Evolutionary conservation across 2,113 vertebrate genomes (phyloP), one percentile per base, ranked within the genome.

Genomic region (Gavia stellata): DNA sequence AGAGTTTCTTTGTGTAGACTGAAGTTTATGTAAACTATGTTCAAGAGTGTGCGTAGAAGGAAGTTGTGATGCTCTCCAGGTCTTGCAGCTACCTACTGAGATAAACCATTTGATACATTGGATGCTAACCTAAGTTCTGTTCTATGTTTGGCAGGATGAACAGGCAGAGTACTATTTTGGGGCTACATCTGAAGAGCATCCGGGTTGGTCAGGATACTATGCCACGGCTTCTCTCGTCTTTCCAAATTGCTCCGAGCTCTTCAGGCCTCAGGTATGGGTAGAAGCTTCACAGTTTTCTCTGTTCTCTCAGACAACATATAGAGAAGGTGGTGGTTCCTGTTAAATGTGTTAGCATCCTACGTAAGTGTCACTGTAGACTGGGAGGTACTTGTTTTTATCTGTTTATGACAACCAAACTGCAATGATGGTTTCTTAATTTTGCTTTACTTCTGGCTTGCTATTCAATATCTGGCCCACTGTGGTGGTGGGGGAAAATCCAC

Each of bases 201-300:
- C 97, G 3, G 98, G 97, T 86, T 99, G 99, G 98, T 98, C 97
- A 42, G 99, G 99, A 74, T 99, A 98, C 97, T 99, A 99, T 56
- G 98, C 99, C 70, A 98, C 97, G 3, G 83, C 97, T 88, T 98
- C 98, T 83, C 92, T 98, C 63, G n/a, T 94, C 94, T 99, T 99
- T 38, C 33, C 96, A 24, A 99, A 99, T 95, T 99, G 99, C 94
- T 98, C 98, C 65, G 97, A 98, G 36, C 98, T 99, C 74, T 98
- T 99, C 92, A 97, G 97, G 80, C 98, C 98, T 63, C 99, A 98
- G 99, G 99, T 99, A 98, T 21, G 81, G 17, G 12, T 58, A 63
- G 61, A 73, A 82, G 56, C n/a, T 61, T 81, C 58, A n/a, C 33
- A 33, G 18, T 63, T 74, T 88, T 31, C 17, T 62, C 28, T 65